Evolutionary conservation across 1,140 invertebrate genomes (phyloP).

Genomic region (Euura saliciscinereae): DNA sequence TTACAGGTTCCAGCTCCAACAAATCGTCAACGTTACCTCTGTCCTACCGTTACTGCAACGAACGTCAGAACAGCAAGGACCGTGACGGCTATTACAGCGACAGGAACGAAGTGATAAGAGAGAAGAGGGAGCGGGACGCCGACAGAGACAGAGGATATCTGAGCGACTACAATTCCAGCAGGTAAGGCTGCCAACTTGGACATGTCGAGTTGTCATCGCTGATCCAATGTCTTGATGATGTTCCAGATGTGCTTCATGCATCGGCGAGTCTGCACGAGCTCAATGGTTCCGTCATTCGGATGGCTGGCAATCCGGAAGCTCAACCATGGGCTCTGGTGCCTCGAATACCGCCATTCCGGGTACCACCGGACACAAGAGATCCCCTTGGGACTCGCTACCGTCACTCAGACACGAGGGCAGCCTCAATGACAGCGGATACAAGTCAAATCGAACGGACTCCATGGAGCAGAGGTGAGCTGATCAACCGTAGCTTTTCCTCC

Average conservation of each 20-base stretch:
- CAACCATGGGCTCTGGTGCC: constrained; percentile 68
- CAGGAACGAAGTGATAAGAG: constrained; percentile 79
- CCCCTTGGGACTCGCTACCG: constrained; percentile 84
- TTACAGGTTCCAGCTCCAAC: constrained; percentile 57
- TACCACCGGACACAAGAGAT: constrained; percentile 67
- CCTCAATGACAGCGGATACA: constrained; percentile 83
- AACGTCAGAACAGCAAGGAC: constrained; percentile 68
- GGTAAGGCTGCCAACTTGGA: constrained; percentile 55
- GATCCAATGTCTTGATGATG: neutral
- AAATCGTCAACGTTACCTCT: constrained; percentile 81
- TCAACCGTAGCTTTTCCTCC: neutral
- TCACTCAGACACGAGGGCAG: constrained; percentile 81
- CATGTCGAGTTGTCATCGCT: neutral
- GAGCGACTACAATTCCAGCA: constrained; percentile 80
- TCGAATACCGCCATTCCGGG: constrained; percentile 52
- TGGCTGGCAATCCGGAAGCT: constrained; percentile 82
- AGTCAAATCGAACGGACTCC: constrained; percentile 83
- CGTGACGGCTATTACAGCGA: constrained; percentile 87
- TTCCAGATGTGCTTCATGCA: constrained; percentile 79
- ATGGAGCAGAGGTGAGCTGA: constrained; percentile 77
- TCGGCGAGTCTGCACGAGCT: constrained; percentile 81
- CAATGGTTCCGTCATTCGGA: constrained; percentile 88
- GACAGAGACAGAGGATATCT: constrained; percentile 80
- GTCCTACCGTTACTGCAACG: constrained; percentile 61
- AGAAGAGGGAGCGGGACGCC: constrained; percentile 66